phyloP scores from a whole-genome alignment of 2,113 vertebrate genomes.

The Ramphastos sulfuratus region DNA sequence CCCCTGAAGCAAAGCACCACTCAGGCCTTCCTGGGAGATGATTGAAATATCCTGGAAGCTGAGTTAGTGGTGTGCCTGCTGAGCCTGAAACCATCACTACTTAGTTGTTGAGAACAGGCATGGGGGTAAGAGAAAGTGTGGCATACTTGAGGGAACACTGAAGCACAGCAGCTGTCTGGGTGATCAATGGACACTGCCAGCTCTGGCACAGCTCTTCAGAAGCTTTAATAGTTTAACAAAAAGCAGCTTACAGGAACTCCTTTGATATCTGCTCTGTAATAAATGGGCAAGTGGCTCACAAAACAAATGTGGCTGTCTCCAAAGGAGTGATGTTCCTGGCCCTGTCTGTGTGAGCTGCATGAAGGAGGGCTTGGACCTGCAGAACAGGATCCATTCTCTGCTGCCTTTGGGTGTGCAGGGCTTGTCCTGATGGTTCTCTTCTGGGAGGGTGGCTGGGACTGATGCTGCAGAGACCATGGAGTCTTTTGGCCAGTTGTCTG shows the following conservation, averaged over 20 bases:
- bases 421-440: background rate
- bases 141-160: background rate
- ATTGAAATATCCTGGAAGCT: background rate
- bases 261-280: background rate
- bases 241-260: background rate
- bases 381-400: background rate
- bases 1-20: too few relatives aligned
- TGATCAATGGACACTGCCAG: conserved; percentile 13
- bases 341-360: background rate
- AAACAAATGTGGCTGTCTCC: background rate
- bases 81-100: background rate
- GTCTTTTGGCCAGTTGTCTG: background rate
- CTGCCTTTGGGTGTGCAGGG: background rate
- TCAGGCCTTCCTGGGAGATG: background rate
- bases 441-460: background rate
- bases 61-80: background rate
- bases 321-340: background rate
- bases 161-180: background rate
- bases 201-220: background rate
- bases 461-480: background rate
- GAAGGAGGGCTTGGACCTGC: fast-evolving
- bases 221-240: conserved; percentile 7
- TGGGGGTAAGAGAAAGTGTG: background rate
- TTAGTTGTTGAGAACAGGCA: conserved; percentile 5
- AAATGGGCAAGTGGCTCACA: background rate